A percentile compares a stretch with the other conserved stretches of the same genome.
phyloP scores from a whole-genome alignment of 2,888 invertebrate genomes.

The Rhyacophila evoluta region DNA sequence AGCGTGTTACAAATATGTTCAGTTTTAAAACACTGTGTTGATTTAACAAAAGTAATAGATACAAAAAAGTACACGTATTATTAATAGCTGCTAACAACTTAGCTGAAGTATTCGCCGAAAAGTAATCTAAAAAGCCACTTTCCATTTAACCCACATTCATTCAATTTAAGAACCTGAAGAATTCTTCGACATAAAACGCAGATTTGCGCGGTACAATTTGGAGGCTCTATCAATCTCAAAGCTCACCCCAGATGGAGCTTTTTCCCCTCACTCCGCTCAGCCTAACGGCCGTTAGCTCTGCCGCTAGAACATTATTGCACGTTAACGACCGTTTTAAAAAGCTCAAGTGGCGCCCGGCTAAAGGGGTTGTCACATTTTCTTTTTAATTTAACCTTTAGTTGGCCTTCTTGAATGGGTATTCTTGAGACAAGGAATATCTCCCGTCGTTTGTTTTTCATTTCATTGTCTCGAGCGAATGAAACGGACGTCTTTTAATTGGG shows the following conservation, averaged over 20 bases:
- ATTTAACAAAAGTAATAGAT: background rate
- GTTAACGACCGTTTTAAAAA: slow-evolving; percentile 55
- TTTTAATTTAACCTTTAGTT: slow-evolving; percentile 53
- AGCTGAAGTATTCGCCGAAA: background rate
- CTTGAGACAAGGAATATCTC: slow-evolving; percentile 38
- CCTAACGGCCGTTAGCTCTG: slow-evolving; percentile 50
- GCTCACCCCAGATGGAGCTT: slow-evolving; percentile 20
- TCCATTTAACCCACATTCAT: slow-evolving; percentile 48
- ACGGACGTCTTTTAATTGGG: slow-evolving; percentile 8
- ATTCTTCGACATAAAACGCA: slow-evolving; percentile 52
- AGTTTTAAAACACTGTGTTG: too few species aligned
- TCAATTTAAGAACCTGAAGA: slow-evolving; percentile 44
- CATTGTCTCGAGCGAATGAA: slow-evolving; percentile 49
- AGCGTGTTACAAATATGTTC: too few species aligned
- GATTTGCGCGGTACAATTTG: slow-evolving; percentile 52
- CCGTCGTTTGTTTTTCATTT: slow-evolving; percentile 39
- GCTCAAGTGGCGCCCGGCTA: slow-evolving; percentile 36
- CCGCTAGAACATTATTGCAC: slow-evolving; percentile 54
- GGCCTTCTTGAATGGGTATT: slow-evolving; percentile 36
- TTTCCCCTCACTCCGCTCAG: slow-evolving; percentile 4
- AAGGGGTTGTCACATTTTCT: slow-evolving; percentile 54
- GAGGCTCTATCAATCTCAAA: slow-evolving; percentile 51
- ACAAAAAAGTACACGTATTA: background rate
- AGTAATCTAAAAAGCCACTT: slow-evolving; percentile 41
- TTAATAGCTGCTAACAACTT: slow-evolving; percentile 24